phyloP scores from a whole-genome alignment of 1,140 invertebrate genomes.

The Drosophila paulistorum region DNA sequence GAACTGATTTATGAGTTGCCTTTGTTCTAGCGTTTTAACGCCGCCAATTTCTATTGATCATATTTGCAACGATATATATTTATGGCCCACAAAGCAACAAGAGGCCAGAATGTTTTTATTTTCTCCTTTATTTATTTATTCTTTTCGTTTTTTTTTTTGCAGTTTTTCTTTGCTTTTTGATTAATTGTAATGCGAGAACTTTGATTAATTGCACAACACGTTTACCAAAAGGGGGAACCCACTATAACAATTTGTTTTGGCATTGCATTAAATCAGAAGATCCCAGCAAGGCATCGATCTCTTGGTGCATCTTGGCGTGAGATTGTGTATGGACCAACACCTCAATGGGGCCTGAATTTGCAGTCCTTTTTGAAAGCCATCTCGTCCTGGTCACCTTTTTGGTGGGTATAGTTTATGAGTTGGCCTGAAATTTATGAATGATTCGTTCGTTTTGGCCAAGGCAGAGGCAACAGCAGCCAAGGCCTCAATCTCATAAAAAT shows the following conservation, averaged over 20 bases:
- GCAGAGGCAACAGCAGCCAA: slow-evolving; percentile 14
- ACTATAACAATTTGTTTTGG: slow-evolving; percentile 80
- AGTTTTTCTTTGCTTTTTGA: slow-evolving; percentile 45
- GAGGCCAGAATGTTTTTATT: not conserved
- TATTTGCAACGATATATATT: slow-evolving; percentile 57
- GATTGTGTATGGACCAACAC: slow-evolving; percentile 70
- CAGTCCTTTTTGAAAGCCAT: not conserved
- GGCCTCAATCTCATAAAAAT: slow-evolving; percentile 33
- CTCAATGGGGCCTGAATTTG: slow-evolving; percentile 30
- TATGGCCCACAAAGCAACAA: slow-evolving; percentile 43
- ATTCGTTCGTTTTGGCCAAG: slow-evolving; percentile 16
- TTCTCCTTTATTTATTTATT: not conserved
- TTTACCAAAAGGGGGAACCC: slow-evolving; percentile 33
- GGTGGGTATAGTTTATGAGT: slow-evolving; percentile 61
- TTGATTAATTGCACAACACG: slow-evolving; percentile 73
- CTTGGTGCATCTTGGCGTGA: slow-evolving; percentile 44
- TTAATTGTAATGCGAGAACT: slow-evolving; percentile 78
- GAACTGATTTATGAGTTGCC: slow-evolving; percentile 49
- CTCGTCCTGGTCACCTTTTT: not conserved
- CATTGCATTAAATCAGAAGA: slow-evolving; percentile 73
- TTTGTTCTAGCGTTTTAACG: slow-evolving; percentile 67
- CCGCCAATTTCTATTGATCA: slow-evolving; percentile 70
- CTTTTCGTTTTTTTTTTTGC: not conserved
- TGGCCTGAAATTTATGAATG: slow-evolving; percentile 69
- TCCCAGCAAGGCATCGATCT: not conserved